phyloP scores from a whole-genome alignment of 2,888 invertebrate species.

The Matsumyia berberina region DNA sequence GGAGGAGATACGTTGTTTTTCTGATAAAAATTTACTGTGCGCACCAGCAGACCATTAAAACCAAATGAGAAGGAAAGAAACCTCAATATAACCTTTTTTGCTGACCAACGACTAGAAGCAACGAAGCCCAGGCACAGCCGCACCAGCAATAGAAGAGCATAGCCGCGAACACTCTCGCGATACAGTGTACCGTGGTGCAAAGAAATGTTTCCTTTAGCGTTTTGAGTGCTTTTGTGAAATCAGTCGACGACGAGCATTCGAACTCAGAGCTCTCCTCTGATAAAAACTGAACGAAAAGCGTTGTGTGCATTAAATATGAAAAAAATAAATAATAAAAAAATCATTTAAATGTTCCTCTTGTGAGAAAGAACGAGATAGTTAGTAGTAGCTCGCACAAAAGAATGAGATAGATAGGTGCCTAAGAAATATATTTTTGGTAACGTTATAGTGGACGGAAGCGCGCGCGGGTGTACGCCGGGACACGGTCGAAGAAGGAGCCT shows the following conservation, averaged over 20 bases:
- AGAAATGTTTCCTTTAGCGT: constrained; percentile 63
- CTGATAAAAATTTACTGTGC: constrained; percentile 9
- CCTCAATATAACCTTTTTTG: constrained; percentile 29
- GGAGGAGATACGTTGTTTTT: not conserved
- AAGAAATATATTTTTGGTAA: constrained; percentile 55
- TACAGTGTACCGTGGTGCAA: constrained; percentile 41
- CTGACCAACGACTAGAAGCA: constrained; percentile 33
- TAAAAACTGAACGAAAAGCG: constrained; percentile 47
- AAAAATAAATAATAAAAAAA: constrained; percentile 30
- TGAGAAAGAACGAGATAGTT: constrained; percentile 21
- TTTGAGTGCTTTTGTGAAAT: constrained; percentile 71
- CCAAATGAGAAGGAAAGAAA: constrained; percentile 49
- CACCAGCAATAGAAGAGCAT: constrained; percentile 56
- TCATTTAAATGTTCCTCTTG: constrained; percentile 45
- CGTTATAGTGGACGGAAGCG: constrained; percentile 28
- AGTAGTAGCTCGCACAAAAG: constrained; percentile 11
- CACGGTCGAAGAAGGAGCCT: constrained; percentile 37
- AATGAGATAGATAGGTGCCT: constrained; percentile 31
- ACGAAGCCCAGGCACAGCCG: constrained; percentile 7
- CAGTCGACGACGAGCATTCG: constrained; percentile 75
- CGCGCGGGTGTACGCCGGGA: constrained; percentile 20
- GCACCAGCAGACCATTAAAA: not conserved
- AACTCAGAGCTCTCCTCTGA: constrained; percentile 69
- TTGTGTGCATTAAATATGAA: constrained; percentile 48
- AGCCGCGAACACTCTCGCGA: constrained; percentile 24